A percentile compares a stretch with the other conserved stretches of the same genome.
Conservation (phyloP, 2,888 invertebrate genomes). For the Tinea semifulvella region DNA sequence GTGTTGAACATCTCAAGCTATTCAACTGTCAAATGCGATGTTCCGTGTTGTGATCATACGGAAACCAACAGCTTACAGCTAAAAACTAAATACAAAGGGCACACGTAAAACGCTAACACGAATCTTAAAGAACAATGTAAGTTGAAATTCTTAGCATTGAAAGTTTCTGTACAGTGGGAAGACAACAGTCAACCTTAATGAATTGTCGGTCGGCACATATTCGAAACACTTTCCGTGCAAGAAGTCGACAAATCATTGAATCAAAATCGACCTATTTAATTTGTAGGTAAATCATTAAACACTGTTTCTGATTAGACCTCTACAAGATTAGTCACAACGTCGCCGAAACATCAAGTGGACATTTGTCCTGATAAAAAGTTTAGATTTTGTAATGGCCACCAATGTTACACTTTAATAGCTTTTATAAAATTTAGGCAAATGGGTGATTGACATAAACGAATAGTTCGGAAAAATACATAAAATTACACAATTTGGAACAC, state of each 20-base stretch:
- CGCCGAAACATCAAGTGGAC: slow-evolving; percentile 68
- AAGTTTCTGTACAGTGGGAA: slow-evolving; percentile 53
- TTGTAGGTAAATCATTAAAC: slow-evolving; percentile 37
- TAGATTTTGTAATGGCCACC: slow-evolving; percentile 67
- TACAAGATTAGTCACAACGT: slow-evolving; percentile 61
- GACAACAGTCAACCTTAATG: slow-evolving; percentile 36
- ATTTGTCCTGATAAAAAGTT: slow-evolving; percentile 65
- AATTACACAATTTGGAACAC: slow-evolving; percentile 25
- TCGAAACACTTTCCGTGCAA: slow-evolving; percentile 19
- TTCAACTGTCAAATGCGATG: slow-evolving; percentile 3
- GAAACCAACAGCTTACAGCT: background rate
- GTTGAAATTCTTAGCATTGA: slow-evolving; percentile 54
- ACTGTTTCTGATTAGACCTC: slow-evolving; percentile 42
- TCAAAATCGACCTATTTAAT: slow-evolving; percentile 1
- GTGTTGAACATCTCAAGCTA: slow-evolving; percentile 37
- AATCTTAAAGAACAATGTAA: slow-evolving; percentile 32
- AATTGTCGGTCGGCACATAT: slow-evolving; percentile 49
- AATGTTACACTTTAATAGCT: slow-evolving; percentile 61
- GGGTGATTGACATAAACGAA: background rate
- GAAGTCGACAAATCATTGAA: slow-evolving; percentile 3
- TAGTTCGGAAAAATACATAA: background rate
- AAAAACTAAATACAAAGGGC: background rate
- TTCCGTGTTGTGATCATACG: slow-evolving; percentile 1
- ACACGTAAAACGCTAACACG: background rate
- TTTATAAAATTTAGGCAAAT: slow-evolving; percentile 27